Base-by-base conservation (phyloP, 92 coral and sea anemone species). In the Siderastrea siderea region DNA sequence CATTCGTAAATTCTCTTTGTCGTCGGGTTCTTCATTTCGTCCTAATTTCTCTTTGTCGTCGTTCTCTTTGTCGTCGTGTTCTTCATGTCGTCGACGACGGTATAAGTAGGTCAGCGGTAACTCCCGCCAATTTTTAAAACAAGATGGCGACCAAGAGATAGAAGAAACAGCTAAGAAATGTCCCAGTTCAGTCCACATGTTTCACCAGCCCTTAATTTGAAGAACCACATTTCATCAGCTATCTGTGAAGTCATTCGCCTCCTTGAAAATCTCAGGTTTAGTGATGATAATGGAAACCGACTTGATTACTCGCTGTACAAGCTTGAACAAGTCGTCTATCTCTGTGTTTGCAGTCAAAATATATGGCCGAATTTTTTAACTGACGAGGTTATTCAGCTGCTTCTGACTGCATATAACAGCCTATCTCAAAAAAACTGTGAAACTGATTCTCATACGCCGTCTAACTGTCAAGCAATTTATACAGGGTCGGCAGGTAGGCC, bases 291-390 rank as follows among this genome's bases (percentile, higher is more conserved):
- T 62, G 50, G 81, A 60, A 81, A 73, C 68, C 79, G 81, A 67
- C 78, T 87, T 43, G 91, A 87, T 69, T 80, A 87, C 80, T 66
- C 68, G 47, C 1, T 52, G 79, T 86, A 66, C 75, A 86, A 61
- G 63, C 77, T 77, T 70, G 90, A 70, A 45, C 79, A 87, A 74
- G 43, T 79, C 46, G 70, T 78, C 13, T 64, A n/a, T 83, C 57
- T 83, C 43, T 46, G 50, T 67, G 54, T 83, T 72, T 57, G 57
- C 47, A 47, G 87, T 19, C 87, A 83, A 61, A 73, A 54, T 68
- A 43, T 71, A 10, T 83, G 87, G 87, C 68, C 26, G 66, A 54
- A 83, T 72, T 83, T 83, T 57, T 63, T 81, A 68, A 12, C 47
- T 11, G 77, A 68, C 76, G 63, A 81, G 43, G 68, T 81, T 0